Evolutionary conservation across 2,888 invertebrate species (phyloP), one percentile per base, ranked within the genome.

Genomic region (Podabrus alpinus): DNA sequence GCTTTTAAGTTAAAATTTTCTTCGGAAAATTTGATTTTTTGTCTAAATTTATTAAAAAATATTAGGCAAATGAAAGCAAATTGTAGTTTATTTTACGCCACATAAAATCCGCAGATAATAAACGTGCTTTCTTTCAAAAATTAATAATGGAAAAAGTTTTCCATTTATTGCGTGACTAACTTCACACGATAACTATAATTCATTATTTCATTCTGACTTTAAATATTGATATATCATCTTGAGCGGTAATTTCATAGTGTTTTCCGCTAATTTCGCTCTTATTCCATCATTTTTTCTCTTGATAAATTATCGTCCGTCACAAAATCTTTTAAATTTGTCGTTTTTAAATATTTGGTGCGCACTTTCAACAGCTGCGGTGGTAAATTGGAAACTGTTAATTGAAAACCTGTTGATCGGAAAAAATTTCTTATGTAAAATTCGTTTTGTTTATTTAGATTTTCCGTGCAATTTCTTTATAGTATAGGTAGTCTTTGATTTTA

Each of bases 81-180:
- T 21, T 64, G 21, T 64, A 64, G 61, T 45, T 64, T 29, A 29
- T 17, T 62, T 70, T 45, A 62, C 17, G 24, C 29, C 69, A 62
- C 64, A 70, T 70, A 70, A 70, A 70, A 70, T 15, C 62, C 62
- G 17, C 69, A 19, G 62, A 70, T 64, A 70, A 71, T 66, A 66
- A 64, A 66, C 66, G 62, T 71, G 71, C 64, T 66, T 71, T 71
- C 66, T 66, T 71, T 66, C 66, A 45, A 45, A 59, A 66, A 71
- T 71, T 71, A 71, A 71, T 71, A 71, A 71, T 71, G 71, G 64
- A 71, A 71, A 71, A 71, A 71, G 66, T 71, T 71, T 45, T 66
- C 25, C 66, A 59, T 59, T 71, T 66, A 24, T 71, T 71, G 71
- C 71, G 71, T 71, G 71, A 71, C 71, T 66, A 70, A 17, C 64